Conservation (phyloP, 2,113 vertebrate species). For the Tauraco erythrolophus region DNA sequence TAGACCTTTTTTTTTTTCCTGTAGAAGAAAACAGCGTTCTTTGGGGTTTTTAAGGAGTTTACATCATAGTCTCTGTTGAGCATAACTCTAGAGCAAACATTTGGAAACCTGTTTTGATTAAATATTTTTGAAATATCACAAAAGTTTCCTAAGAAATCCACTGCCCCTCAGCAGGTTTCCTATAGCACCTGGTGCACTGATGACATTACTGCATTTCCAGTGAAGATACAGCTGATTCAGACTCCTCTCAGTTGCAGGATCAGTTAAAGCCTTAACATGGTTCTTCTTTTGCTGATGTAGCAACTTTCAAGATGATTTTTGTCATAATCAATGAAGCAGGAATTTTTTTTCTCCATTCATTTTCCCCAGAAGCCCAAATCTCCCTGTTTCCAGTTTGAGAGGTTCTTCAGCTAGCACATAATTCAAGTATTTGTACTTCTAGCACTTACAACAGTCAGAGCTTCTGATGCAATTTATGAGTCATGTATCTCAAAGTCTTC, state of each 20-base stretch:
- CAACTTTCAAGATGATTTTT: not conserved
- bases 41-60: not conserved
- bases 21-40: not conserved
- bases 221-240: not conserved
- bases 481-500: not conserved
- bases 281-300: not conserved
- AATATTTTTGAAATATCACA: not conserved
- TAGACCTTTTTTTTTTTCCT: not conserved
- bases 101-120: not conserved
- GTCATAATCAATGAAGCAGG: not conserved
- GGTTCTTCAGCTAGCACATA: not conserved
- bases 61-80: not conserved
- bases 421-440: not conserved
- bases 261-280: not conserved
- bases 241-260: not conserved
- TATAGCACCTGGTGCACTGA: not conserved
- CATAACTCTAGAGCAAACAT: not conserved
- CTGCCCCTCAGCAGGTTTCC: not conserved
- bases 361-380: not conserved
- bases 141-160: not conserved
- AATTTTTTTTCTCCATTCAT: not conserved
- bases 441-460: not conserved
- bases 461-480: not conserved
- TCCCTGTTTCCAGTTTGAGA: not conserved
- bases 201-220: not conserved